A percentile compares a stretch with the other conserved stretches of the same genome.
phyloP scores from a whole-genome alignment of 2,113 vertebrate species.

The Thryonomys swinderianus region DNA sequence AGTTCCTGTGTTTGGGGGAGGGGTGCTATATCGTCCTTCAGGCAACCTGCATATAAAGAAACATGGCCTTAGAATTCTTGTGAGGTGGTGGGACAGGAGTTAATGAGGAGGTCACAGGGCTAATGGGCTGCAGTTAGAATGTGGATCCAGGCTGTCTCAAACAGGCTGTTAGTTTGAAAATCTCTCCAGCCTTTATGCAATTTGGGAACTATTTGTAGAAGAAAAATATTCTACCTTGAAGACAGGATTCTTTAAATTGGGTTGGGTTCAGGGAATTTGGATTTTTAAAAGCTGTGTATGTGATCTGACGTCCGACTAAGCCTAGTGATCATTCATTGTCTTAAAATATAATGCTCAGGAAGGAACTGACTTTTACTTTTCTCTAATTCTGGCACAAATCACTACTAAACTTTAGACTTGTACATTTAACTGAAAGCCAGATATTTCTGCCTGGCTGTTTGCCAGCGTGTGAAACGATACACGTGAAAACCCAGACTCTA shows the following conservation, averaged over 20 bases:
- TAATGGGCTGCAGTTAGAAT: background rate
- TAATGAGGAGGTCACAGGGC: background rate
- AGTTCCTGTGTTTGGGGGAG: background rate
- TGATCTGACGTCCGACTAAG: background rate
- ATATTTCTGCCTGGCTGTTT: background rate
- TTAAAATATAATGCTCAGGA: background rate
- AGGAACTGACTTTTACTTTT: background rate
- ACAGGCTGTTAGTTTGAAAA: slow-evolving; percentile 20
- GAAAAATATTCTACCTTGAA: background rate
- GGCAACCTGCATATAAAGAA: background rate
- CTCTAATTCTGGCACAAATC: background rate
- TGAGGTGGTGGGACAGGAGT: background rate
- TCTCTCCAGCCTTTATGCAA: background rate
- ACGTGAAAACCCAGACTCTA: background rate
- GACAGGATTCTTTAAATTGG: background rate
- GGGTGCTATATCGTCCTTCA: background rate
- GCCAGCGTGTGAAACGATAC: background rate
- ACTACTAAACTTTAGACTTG: background rate
- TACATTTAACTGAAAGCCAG: background rate
- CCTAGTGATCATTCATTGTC: background rate
- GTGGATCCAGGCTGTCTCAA: slow-evolving; percentile 13
- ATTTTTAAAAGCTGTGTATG: background rate
- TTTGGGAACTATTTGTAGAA: background rate
- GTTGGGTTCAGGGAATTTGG: background rate
- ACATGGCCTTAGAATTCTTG: background rate